Conservation (phyloP, 2,113 vertebrate species). For the Trachemys scripta region DNA sequence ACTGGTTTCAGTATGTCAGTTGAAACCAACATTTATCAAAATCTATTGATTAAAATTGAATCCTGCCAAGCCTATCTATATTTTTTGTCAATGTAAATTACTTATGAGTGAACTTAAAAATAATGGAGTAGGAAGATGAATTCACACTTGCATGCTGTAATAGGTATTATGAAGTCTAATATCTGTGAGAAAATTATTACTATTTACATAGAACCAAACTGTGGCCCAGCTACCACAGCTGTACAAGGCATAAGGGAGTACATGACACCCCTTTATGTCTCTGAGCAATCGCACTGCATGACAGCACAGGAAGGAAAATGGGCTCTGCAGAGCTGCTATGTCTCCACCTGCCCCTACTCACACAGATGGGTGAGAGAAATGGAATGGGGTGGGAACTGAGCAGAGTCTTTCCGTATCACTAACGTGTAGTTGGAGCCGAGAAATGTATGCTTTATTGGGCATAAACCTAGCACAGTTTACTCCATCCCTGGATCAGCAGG, state of each 20-base stretch:
- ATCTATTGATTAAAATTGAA: neutral
- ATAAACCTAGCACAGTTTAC: neutral
- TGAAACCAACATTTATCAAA: neutral
- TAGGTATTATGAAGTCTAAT: neutral
- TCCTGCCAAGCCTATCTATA: neutral
- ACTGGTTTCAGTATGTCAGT: neutral
- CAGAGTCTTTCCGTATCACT: neutral
- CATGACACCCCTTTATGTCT: neutral
- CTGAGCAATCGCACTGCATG: neutral
- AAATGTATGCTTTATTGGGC: neutral
- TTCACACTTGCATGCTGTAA: constrained; percentile 32
- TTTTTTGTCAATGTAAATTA: neutral
- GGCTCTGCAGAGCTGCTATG: neutral
- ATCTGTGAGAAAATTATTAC: constrained; percentile 17
- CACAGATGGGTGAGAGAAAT: neutral
- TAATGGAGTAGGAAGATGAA: constrained; percentile 19
- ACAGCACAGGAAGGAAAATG: neutral
- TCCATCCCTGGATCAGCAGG: neutral
- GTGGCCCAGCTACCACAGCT: neutral
- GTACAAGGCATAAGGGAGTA: neutral
- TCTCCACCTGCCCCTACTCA: neutral
- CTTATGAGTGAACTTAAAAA: constrained; percentile 22
- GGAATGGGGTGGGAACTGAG: neutral
- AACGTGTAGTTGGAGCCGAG: no score
- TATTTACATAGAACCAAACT: neutral